A percentile compares a stretch with the other conserved stretches of the same genome.
phyloP scores from a whole-genome alignment of 2,888 invertebrate genomes.

The Cheilosia urbana region DNA sequence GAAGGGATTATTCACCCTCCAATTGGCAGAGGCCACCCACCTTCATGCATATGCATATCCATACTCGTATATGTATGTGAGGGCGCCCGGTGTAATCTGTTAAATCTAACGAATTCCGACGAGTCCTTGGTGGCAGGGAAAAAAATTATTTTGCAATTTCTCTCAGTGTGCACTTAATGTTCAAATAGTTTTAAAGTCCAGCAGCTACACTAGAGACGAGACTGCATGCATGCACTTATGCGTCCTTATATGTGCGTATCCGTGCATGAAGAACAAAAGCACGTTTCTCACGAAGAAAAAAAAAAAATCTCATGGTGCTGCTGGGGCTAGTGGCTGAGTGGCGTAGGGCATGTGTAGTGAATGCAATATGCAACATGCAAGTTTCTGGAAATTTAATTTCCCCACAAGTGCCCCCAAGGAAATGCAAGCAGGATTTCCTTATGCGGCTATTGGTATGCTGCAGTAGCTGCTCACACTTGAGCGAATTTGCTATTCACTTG shows the following conservation, averaged over 20 bases:
- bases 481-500: constrained; percentile 45
- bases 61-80: neutral
- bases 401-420: constrained; percentile 58
- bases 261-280: constrained; percentile 25
- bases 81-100: neutral
- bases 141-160: constrained; percentile 39
- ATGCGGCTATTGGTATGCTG: constrained; percentile 2
- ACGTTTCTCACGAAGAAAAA: constrained; percentile 11
- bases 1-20: neutral
- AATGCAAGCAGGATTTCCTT: constrained; percentile 61
- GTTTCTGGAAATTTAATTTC: constrained; percentile 66
- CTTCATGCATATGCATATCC: neutral
- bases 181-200: constrained; percentile 68
- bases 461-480: constrained; percentile 28
- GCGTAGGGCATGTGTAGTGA: constrained; percentile 2
- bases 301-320: neutral
- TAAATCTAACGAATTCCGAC: constrained; percentile 26
- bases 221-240: constrained; percentile 17
- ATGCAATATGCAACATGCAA: constrained; percentile 14
- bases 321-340: neutral
- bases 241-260: constrained; percentile 16
- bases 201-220: constrained; percentile 53
- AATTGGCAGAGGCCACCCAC: neutral
- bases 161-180: constrained; percentile 53
- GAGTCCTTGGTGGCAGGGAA: neutral